Evolutionary conservation across 2,888 invertebrate species (phyloP), one percentile per base, ranked within the genome.

Genomic region (Eilema sororculum): DNA sequence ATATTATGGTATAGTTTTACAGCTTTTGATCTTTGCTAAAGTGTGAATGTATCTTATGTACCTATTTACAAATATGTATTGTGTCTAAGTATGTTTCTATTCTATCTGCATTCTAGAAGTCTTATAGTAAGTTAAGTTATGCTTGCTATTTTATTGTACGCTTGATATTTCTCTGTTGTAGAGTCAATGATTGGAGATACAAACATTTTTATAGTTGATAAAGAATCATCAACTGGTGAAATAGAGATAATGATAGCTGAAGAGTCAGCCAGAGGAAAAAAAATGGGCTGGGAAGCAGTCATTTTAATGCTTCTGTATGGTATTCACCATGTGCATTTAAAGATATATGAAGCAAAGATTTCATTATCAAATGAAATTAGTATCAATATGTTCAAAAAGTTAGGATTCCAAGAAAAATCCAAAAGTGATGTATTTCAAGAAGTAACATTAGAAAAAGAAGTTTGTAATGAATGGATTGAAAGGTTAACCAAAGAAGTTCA

Each of bases 181-280:
- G 97, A 95, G 66, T 96, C 98, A 1, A 98, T 99, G 98, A 97
- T 99, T 79, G 99, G 99, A 13, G 99, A 99, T 88, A 98, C 98
- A 73, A 99, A 99, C 94, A 95, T 99, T 71, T 99, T 99, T 90
- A 94, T 99, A 79, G 96, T 94, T 37, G 93, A 96, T 75, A 87
- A 90, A 46, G 94, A 96, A 67, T 83, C 87, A 33, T 85, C 91
- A 24, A 90, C 91, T 69, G 97, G 97, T 16, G 99, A 99, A 96
- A 97, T 98, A 69, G 98, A 98, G 96, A 98, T 99, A 75, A 99
- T 99, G 99, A 98, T 99, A 87, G 99, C 99, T 20, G 98, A 99
- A 87, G 77, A 92, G 72, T 85, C 88, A 56, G 96, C 96, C 0
- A 95, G 98, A 77, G 97, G 98, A 1, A 96, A 96, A 87, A 97